Evolutionary conservation across 2,888 invertebrate species (phyloP).

Genomic region (Sepiola atlantica): DNA sequence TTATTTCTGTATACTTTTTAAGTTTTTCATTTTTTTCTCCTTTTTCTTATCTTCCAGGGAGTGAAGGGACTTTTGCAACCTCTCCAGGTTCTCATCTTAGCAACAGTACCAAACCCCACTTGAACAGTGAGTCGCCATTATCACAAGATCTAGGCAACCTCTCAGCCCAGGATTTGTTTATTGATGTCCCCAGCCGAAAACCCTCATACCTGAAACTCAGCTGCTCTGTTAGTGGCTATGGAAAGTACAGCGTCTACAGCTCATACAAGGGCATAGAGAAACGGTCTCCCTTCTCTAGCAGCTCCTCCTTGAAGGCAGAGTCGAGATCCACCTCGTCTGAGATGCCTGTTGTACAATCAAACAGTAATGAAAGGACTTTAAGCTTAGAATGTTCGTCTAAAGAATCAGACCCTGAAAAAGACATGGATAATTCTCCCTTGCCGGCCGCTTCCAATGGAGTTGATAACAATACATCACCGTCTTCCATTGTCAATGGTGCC

Average conservation of each 20-base stretch:
- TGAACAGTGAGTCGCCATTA: constrained; percentile 37
- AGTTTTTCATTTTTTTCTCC: no score
- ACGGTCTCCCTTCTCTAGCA: constrained; percentile 67
- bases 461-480: neutral
- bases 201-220: constrained; percentile 71
- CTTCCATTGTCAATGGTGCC: constrained; percentile 35
- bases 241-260: constrained; percentile 66
- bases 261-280: constrained; percentile 66
- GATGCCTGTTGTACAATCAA: constrained; percentile 60
- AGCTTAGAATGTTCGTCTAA: constrained; percentile 46
- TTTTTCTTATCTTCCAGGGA: constrained; percentile 32
- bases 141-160: constrained; percentile 34
- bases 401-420: constrained; percentile 35
- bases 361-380: constrained; percentile 49
- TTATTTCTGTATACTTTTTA: neutral
- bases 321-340: constrained; percentile 57
- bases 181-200: constrained; percentile 60
- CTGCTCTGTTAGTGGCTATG: constrained; percentile 71
- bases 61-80: constrained; percentile 44
- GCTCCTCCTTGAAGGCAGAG: constrained; percentile 60
- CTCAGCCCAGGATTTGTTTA: constrained; percentile 56
- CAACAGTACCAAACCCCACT: constrained; percentile 36
- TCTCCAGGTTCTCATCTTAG: constrained; percentile 40
- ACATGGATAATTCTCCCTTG: constrained; percentile 38
- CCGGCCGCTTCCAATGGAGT: constrained; percentile 38